Evolutionary conservation across 2,797 vertebrate genomes (phyloP).

Genomic region (Numenius phaeopus): DNA sequence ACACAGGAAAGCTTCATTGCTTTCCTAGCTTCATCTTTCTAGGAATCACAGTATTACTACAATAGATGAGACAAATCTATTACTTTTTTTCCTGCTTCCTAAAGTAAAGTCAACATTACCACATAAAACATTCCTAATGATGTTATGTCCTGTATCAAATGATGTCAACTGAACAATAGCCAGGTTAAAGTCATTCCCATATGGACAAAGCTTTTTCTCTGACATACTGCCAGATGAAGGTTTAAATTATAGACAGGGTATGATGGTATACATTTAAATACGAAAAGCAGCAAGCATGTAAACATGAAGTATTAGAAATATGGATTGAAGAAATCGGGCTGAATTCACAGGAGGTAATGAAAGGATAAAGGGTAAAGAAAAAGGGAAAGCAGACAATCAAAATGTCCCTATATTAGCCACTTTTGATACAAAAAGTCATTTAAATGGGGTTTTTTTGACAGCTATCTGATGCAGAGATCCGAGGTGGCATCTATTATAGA

Average conservation of each 20-base stretch:
- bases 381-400: background rate
- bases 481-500: background rate
- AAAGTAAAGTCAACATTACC: background rate
- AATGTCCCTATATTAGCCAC: background rate
- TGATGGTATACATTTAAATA: background rate
- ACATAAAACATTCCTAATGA: background rate
- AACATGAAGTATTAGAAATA: background rate
- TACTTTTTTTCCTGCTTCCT: conserved; percentile 1
- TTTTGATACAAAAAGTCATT: background rate
- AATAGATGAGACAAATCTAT: background rate
- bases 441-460: background rate
- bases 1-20: background rate
- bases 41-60: background rate
- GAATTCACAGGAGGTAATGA: background rate
- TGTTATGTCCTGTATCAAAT: background rate
- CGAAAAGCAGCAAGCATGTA: background rate
- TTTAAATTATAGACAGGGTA: background rate
- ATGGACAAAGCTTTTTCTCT: background rate
- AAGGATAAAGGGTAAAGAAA: background rate
- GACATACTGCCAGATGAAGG: background rate
- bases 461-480: background rate
- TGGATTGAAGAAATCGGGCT: background rate
- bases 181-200: background rate
- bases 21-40: background rate
- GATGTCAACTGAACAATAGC: background rate